Base-by-base conservation (phyloP, 2,888 invertebrate species). In the Oligia latruncula region DNA sequence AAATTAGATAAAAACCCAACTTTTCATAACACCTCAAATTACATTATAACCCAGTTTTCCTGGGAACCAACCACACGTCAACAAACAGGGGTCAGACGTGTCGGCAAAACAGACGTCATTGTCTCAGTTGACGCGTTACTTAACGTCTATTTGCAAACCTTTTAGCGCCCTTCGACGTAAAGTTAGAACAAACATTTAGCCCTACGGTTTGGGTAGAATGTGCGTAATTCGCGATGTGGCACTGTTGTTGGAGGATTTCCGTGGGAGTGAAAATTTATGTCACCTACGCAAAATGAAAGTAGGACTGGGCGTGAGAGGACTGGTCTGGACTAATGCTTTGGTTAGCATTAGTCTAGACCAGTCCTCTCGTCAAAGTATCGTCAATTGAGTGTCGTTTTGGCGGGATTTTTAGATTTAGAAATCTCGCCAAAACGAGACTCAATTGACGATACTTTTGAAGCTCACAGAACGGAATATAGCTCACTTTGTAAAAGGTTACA, bases 131-230 rank as follows among this genome's bases (percentile, higher is more conserved):
- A 95, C 95, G 94, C 92, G 94, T 96, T 95, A 95, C 96, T 95
- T 95, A 94, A 93, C 92, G 91, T 93, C 91, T 96, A 94, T 96
- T 96, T 95, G 95, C 96, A 92, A 95, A 94, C 95, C 96, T 96
- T 96, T 96, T 96, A 96, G 95, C 95, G 92, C 93, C 96, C 95
- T 93, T 92, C 91, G 92, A 92, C 92, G 92, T 93, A 92, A 93
- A 93, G 92, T 94, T 93, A 91, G 92, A 90, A 92, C 91, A 95
- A 95, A 95, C 92, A 95, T 91, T 64, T 82, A 75, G 88, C 87
- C 91, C 90, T 88, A 87, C 80, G 85, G 84, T 90, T 90, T 89
- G 86, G 85, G 82, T 87, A 74, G 83, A 87, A 85, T 82, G 83
- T 88, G 88, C 76, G 75, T 87, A 68, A 77, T 80, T 87, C 66